Conservation (phyloP, 1,140 invertebrate genomes). For the Ruditapes philippinarum region DNA sequence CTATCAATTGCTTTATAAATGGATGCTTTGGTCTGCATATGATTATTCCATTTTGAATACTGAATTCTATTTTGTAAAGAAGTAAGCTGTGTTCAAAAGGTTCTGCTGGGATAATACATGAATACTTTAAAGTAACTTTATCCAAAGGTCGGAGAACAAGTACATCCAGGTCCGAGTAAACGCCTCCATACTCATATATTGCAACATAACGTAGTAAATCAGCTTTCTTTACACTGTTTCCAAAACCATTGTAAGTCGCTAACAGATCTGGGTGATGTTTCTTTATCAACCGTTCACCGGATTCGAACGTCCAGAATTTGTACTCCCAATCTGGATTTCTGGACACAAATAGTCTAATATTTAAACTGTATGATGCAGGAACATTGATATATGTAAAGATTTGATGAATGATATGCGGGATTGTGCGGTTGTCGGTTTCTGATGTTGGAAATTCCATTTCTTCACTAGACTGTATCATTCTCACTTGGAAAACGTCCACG, state of each 20-base stretch:
- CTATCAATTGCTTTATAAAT: slow-evolving; percentile 75
- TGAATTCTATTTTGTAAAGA: slow-evolving; percentile 68
- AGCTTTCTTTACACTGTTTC: slow-evolving; percentile 29
- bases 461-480: slow-evolving; percentile 7
- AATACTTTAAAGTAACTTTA: slow-evolving; percentile 69
- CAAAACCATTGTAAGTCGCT: neutral
- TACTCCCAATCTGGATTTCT: slow-evolving; percentile 2
- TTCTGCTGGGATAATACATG: slow-evolving; percentile 79
- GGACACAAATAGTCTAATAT: neutral
- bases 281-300: neutral
- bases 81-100: slow-evolving; percentile 76
- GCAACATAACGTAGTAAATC: slow-evolving; percentile 80
- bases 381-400: slow-evolving; percentile 72
- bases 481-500: too few species aligned
- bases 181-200: slow-evolving; percentile 78
- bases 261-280: neutral
- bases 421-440: slow-evolving; percentile 42
- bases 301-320: neutral
- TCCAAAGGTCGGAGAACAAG: slow-evolving; percentile 74
- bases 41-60: slow-evolving; percentile 80
- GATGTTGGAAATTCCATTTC: slow-evolving; percentile 61
- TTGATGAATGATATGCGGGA: slow-evolving; percentile 82
- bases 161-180: slow-evolving; percentile 81
- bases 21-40: slow-evolving; percentile 76
- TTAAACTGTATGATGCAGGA: neutral